phyloP scores from a whole-genome alignment of 2,888 invertebrate species.

The Prosopocoilus inquinatus region DNA sequence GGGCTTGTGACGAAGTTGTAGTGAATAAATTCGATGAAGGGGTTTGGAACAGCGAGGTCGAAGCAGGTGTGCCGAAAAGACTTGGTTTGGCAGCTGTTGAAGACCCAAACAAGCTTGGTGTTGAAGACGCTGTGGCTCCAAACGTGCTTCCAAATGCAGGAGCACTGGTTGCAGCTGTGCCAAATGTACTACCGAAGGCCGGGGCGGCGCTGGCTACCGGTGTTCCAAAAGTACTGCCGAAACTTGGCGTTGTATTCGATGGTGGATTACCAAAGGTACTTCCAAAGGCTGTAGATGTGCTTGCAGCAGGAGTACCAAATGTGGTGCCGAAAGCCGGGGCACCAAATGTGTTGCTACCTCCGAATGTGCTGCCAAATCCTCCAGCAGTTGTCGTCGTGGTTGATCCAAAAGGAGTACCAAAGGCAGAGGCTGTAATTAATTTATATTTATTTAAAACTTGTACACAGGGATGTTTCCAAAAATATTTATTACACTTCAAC shows the following conservation, averaged over 20 bases:
- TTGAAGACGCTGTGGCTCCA: conserved; percentile 30
- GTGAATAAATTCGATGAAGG: no score
- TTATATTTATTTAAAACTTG: not conserved
- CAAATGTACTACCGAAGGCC: conserved; percentile 50
- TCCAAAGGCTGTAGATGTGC: conserved; percentile 51
- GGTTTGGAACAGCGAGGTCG: conserved; percentile 18
- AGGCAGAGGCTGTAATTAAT: conserved; percentile 46
- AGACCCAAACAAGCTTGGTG: conserved; percentile 24
- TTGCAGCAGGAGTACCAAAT: conserved; percentile 49
- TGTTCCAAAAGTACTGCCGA: conserved; percentile 35
- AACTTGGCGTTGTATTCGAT: conserved; percentile 30
- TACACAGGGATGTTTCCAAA: not conserved
- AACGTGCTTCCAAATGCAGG: conserved; percentile 35
- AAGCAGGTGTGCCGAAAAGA: conserved; percentile 51
- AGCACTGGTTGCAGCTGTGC: conserved; percentile 35
- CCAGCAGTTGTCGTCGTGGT: conserved; percentile 51
- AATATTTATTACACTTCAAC: not conserved
- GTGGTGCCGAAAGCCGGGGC: conserved; percentile 30
- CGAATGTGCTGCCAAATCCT: conserved; percentile 51
- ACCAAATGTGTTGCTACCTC: conserved; percentile 33
- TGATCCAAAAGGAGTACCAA: conserved; percentile 50
- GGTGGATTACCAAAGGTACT: conserved; percentile 47
- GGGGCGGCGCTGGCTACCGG: conserved; percentile 40
- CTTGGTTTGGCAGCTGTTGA: conserved; percentile 42
- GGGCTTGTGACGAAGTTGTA: conserved; percentile 16